These are phyloP conservation scores for Gadus chalcogrammus DNA, from an alignment of 2,113 vertebrate species.

Conservation along the genomic window DNA sequence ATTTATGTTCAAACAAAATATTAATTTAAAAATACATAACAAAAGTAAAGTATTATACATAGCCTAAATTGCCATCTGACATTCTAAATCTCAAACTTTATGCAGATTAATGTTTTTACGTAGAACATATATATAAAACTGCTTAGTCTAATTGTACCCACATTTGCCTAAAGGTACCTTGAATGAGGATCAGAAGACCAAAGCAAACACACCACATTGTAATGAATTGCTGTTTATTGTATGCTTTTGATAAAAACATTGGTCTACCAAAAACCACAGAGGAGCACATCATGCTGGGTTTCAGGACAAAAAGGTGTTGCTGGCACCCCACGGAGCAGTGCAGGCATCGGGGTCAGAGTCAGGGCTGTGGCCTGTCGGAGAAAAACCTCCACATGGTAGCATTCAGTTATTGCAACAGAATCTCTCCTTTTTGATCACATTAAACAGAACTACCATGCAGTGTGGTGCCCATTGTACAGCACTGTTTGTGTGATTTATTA, in stretches of 20 bases:
- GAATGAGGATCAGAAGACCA: neutral
- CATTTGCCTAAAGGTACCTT: too few species aligned
- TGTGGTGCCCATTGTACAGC: constrained; percentile 24
- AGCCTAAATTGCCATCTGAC: too few species aligned
- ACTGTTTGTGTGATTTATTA: neutral
- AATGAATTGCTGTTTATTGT: constrained; percentile 78
- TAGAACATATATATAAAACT: too few species aligned
- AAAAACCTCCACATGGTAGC: constrained; percentile 39
- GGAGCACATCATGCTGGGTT: constrained; percentile 59
- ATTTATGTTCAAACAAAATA: too few species aligned
- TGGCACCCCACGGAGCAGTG: constrained; percentile 48
- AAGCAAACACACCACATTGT: neutral
- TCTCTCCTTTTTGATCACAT: constrained; percentile 31
- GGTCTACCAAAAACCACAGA: constrained; percentile 55
- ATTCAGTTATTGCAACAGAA: constrained; percentile 51
- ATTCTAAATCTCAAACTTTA: too few species aligned
- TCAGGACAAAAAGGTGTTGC: constrained; percentile 37
- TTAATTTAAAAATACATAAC: too few species aligned
- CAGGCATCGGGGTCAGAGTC: constrained; percentile 21
- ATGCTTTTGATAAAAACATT: constrained; percentile 69
- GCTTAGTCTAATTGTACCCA: too few species aligned
- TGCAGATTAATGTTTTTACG: too few species aligned
- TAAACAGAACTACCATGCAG: constrained; percentile 57
- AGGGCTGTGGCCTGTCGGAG: constrained; percentile 48
- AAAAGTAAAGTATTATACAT: too few species aligned